Percentiles rank a stretch among this genome's conserved stretches.
Evolutionary conservation across 2,797 vertebrate species (phyloP).

Genomic region (Ctenosaura bakeri): DNA sequence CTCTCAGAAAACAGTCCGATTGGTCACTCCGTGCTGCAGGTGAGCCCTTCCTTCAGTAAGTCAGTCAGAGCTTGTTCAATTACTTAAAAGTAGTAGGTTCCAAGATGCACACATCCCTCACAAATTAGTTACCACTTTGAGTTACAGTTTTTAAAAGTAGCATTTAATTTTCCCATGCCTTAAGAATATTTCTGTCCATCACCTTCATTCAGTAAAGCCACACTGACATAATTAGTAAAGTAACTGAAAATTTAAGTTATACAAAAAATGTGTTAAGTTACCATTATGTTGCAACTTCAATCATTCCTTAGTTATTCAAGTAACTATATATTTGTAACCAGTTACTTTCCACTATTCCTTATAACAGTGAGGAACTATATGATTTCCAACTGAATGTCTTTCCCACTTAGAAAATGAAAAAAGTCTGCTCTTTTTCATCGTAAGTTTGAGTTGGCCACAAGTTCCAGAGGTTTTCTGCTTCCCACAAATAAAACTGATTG

Average conservation of each 20-base stretch:
- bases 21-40: conserved; percentile 97
- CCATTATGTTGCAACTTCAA: too few species aligned
- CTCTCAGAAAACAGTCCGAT: conserved; percentile 93
- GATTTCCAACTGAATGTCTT: background rate
- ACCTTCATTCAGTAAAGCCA: too few species aligned
- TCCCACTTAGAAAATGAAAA: background rate
- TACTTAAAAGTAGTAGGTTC: background rate
- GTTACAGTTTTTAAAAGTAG: background rate
- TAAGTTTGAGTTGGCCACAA: background rate
- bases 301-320: too few species aligned
- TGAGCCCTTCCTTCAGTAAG: conserved; percentile 70
- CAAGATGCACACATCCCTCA: background rate
- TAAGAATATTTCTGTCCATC: too few species aligned
- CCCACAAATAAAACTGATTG: background rate
- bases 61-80: background rate
- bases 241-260: too few species aligned
- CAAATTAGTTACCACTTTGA: background rate
- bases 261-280: too few species aligned
- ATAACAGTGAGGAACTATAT: background rate
- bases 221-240: too few species aligned
- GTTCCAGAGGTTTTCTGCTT: background rate
- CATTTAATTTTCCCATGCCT: too few species aligned
- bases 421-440: fast-evolving
- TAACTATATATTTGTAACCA: too few species aligned
- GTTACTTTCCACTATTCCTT: too few species aligned